Conservation (phyloP, 30 jellyfish, hydroid and myxozoan species). For the Chrysaora quinquecirrha region DNA sequence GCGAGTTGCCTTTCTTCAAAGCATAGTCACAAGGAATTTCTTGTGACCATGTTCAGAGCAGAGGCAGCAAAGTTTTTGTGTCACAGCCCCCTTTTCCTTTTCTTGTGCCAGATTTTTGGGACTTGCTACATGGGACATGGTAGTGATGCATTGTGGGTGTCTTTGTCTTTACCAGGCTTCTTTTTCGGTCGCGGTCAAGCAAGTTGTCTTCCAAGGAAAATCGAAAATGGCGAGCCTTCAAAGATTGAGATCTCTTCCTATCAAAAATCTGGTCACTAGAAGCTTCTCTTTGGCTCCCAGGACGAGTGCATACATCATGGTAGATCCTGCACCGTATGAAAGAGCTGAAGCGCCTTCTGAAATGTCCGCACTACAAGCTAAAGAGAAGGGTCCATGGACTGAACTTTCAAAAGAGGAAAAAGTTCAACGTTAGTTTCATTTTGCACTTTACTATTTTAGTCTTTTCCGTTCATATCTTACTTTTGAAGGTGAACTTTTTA, state of each 20-base stretch:
- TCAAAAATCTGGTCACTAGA: conserved; percentile 41
- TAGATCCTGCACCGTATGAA: conserved; percentile 80
- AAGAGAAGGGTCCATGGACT: conserved; percentile 96
- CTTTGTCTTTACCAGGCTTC: not conserved
- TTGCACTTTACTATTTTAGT: not conserved
- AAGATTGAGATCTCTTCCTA: conserved; percentile 16
- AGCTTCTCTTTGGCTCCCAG: conserved; percentile 57
- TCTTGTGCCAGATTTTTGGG: no score
- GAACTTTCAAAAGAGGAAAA: conserved; percentile 90
- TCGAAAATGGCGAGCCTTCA: conserved; percentile 55
- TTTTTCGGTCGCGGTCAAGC: no score
- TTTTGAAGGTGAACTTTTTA: no score
- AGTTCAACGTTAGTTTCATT: conserved; percentile 71
- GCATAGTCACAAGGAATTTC: no score
- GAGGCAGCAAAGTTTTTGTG: no score
- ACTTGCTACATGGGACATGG: no score
- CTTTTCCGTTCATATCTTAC: no score
- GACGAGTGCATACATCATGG: conserved; percentile 42
- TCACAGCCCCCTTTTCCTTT: no score
- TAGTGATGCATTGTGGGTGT: conserved; percentile 6
- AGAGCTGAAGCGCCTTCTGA: conserved; percentile 62
- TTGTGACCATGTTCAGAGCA: no score
- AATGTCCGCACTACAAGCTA: conserved; percentile 70
- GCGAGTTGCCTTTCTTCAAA: no score
- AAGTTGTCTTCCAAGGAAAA: no score